These are phyloP conservation scores for Syngnathus acus DNA, from an alignment of 2,797 vertebrate genomes.

Conservation along the genomic window DNA sequence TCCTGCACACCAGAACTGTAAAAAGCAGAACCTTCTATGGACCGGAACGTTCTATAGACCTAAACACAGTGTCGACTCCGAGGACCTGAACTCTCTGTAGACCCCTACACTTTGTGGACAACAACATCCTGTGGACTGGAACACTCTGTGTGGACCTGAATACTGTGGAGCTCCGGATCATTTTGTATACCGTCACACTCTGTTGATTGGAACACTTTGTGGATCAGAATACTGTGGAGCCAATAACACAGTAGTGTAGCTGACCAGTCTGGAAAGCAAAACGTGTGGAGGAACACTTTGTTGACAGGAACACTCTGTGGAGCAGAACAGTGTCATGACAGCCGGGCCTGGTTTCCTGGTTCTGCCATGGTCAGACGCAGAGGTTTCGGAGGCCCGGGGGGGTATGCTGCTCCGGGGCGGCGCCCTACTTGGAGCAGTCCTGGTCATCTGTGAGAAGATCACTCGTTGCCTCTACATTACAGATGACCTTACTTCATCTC, in stretches of 20 bases:
- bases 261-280: no score
- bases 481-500: neutral
- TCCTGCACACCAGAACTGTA: neutral
- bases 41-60: no score
- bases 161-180: neutral
- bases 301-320: neutral
- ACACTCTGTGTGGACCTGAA: neutral
- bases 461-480: neutral
- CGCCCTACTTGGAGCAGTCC: slow-evolving; percentile 38
- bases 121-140: neutral
- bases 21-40: neutral
- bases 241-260: neutral
- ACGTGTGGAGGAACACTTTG: neutral
- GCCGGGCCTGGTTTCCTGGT: slow-evolving; percentile 25
- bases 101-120: neutral
- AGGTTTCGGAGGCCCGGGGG: neutral
- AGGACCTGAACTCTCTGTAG: no score
- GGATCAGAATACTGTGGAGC: neutral
- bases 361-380: slow-evolving; percentile 15
- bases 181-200: no score
- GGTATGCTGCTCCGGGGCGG: slow-evolving; percentile 26
- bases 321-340: slow-evolving; percentile 19
- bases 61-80: no score
- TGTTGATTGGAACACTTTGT: neutral
- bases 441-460: slow-evolving; percentile 38